These are phyloP conservation scores for Cebus imitator DNA, from an alignment of 2,113 vertebrate species.

Conservation along the genomic window DNA sequence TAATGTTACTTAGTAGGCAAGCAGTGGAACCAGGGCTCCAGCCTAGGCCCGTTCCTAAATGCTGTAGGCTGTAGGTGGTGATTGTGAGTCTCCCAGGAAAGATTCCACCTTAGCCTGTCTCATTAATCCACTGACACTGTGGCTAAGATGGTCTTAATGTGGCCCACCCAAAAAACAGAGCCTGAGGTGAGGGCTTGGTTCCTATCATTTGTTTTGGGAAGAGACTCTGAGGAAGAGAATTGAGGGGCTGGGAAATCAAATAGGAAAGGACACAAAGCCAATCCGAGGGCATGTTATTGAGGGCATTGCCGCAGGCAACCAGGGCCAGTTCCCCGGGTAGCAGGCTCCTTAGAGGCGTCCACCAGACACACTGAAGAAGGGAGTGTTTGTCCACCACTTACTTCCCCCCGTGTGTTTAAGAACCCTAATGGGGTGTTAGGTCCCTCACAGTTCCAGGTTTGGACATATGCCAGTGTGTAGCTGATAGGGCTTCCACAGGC, in stretches of 20 bases:
- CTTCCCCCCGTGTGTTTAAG: neutral
- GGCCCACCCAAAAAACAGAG: neutral
- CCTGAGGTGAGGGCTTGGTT: neutral
- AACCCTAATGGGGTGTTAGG: neutral
- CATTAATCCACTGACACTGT: neutral
- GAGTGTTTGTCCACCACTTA: neutral
- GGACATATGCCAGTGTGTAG: accelerated
- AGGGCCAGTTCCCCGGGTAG: neutral
- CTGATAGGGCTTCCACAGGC: neutral
- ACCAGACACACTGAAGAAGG: neutral
- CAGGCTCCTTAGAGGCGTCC: neutral
- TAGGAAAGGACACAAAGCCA: neutral
- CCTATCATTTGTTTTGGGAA: neutral
- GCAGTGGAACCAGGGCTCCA: neutral
- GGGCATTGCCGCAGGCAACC: no score
- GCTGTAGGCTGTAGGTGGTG: neutral
- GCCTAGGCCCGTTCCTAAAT: neutral
- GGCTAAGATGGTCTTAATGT: neutral
- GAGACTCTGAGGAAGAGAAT: neutral
- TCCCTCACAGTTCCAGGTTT: neutral
- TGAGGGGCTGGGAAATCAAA: neutral
- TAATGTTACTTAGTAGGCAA: neutral
- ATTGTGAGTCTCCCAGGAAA: neutral
- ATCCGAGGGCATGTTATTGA: neutral
- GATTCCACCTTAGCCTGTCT: neutral